Evolutionary conservation across 2,113 vertebrate genomes (phyloP), one percentile per base, ranked within the genome.

Genomic region (Miniopterus natalensis): DNA sequence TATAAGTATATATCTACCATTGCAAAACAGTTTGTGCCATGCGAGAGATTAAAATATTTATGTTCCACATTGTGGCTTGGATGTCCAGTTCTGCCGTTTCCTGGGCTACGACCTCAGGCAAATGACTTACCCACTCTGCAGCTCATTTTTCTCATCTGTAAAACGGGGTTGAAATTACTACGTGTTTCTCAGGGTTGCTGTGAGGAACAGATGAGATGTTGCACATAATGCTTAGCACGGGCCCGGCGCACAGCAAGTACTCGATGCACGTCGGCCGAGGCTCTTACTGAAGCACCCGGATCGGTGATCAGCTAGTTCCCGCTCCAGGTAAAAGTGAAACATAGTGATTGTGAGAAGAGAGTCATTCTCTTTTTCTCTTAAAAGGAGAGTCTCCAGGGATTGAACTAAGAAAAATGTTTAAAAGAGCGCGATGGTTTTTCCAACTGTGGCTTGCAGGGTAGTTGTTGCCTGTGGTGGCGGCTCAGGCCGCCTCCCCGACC

Each of bases 201-300:
- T 27, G 84, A 27, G 12, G 86, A 57, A 40, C 66, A 13, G 36
- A 31, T 1, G 36, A 25, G 31, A 36, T 20, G 17, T 27, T 14
- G 7, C 15, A 21, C 7, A 1, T 23, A 66, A 31, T 47, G 61
- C 3, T 18, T 10, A 6, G 6, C 27, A 8, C 15, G 61, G 14
- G 27, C 45, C n/a, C 27, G 8, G 9, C 14, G 1, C 3, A 1
- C 12, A 40, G 55, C 1, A 4, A 40, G 20, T 57, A 27, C 47
- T 57, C 8, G 2, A 0, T 2, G 0, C 0, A 6, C 3, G 23
- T 25, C 2, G 66, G 36, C 8, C 3, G 1, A 2, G 10, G 9
- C 83, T 15, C 14, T 42, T 6, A 14, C 3, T 13, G 23, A 12
- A 31, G 77, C 20, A 47, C 17, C 14, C 18, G 13, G 20, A 5